Percentiles rank a stretch among this genome's conserved stretches.
These are phyloP conservation scores for Limnodromus scolopaceus DNA, from an alignment of 2,797 vertebrate genomes.

Conservation along the genomic window DNA sequence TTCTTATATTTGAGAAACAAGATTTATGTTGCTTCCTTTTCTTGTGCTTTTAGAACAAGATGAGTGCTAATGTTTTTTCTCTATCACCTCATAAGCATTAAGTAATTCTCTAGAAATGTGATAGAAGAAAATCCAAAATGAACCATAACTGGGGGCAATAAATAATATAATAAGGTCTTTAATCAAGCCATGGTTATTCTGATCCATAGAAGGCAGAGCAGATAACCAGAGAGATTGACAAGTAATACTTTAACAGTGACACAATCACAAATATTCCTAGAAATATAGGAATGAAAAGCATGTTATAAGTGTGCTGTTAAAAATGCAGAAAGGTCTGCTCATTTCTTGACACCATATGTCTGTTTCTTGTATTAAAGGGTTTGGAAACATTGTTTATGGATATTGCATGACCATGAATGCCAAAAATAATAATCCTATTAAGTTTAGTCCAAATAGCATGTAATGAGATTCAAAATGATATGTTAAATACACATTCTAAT, in stretches of 20 bases:
- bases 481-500: conserved; percentile 73
- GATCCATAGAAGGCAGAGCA: neutral
- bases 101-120: neutral
- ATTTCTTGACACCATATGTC: conserved; percentile 55
- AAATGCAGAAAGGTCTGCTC: conserved; percentile 2
- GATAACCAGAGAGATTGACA: neutral
- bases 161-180: neutral
- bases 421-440: conserved; percentile 76
- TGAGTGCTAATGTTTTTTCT: neutral
- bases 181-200: neutral
- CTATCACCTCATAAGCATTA: neutral
- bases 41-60: neutral
- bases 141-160: neutral
- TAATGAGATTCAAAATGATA: conserved; percentile 75
- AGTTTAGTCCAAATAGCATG: conserved; percentile 70
- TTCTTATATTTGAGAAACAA: neutral
- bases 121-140: neutral
- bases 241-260: neutral
- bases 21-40: neutral
- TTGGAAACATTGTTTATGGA: conserved; percentile 65
- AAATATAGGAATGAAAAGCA: conserved; percentile 15
- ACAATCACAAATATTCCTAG: conserved; percentile 2
- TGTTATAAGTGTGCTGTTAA: conserved; percentile 3
- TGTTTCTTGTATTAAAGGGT: conserved; percentile 65
- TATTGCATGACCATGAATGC: conserved; percentile 66